Evolutionary conservation across 2,797 vertebrate genomes (phyloP), one percentile per base, ranked within the genome.

Genomic region (Trachurus trachurus): DNA sequence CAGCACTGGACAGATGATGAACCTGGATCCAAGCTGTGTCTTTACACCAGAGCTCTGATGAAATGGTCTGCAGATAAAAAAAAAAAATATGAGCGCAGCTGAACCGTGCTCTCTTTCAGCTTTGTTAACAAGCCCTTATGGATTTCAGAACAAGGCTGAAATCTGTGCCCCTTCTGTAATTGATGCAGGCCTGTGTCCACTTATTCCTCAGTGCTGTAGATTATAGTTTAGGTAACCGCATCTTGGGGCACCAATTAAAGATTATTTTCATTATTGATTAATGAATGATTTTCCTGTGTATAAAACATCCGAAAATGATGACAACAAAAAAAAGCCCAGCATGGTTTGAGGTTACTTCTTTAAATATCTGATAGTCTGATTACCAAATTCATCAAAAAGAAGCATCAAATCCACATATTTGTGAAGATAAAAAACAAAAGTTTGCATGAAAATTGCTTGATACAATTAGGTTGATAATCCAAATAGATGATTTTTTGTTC

Each of bases 61-160:
- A 59, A 63, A 71, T 44, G 66, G 31, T 66, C 34, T 21, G 42
- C 53, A 71, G 45, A 64, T 75, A 40, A 53, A 66, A 52, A 52
- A 40, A 57, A 73, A 78, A 44, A 44, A 13, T 29, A 26, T 6
- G 40, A 72, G 80, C 70, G 58, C 68, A 80, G 80, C 73, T 78
- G 68, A 80, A 62, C 66, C 69, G 10, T 82, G 70, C 40, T 59
- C 29, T 73, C 16, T 70, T 47, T 84, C 69, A 71, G 82, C 60
- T 87, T 80, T 75, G 66, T 83, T 90, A 91, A 94, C 81, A 78
- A 91, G 85, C 53, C 66, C 82, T 84, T 61, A 45, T 70, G 72
- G 82, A 83, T 85, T 88, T 89, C 72, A 65, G 80, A 83, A 74
- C 59, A 73, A 83, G 66, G 71, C 70, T 45, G 42, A 75, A 80